phyloP scores from a whole-genome alignment of 92 coral and sea anemone species.

The Epizoanthus stellaris region DNA sequence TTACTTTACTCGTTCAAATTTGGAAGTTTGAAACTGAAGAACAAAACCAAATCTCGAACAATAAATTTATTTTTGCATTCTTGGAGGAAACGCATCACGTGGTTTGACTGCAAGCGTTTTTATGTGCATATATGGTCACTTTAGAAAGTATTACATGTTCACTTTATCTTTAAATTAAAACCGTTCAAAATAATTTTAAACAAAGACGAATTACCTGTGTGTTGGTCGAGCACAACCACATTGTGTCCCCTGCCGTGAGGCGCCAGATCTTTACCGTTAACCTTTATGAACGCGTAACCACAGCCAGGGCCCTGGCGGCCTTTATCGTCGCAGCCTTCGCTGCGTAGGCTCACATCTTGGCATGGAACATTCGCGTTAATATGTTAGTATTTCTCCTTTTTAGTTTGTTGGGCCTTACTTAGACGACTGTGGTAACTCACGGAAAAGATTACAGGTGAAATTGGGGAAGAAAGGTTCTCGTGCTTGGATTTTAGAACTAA shows the following conservation, averaged over 20 bases:
- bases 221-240: conserved; percentile 51
- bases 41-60: too few species aligned
- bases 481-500: too few species aligned
- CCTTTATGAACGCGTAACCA: conserved; percentile 59
- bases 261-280: conserved; percentile 50
- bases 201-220: conserved; percentile 18
- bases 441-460: not conserved
- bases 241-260: conserved; percentile 51
- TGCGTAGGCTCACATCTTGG: conserved; percentile 42
- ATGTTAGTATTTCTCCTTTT: not conserved
- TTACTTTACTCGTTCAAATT: too few species aligned
- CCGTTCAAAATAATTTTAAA: too few species aligned
- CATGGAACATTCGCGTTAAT: not conserved
- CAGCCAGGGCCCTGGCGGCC: conserved; percentile 40
- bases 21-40: too few species aligned
- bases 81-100: too few species aligned
- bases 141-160: too few species aligned
- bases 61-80: too few species aligned
- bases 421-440: not conserved
- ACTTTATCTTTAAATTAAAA: too few species aligned
- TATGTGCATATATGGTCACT: not conserved
- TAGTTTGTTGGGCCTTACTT: not conserved
- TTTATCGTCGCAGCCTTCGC: conserved; percentile 64
- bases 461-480: too few species aligned
- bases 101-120: not conserved